phyloP scores from a whole-genome alignment of 2,797 vertebrate genomes.

The Helicolenus hilgendorfi region DNA sequence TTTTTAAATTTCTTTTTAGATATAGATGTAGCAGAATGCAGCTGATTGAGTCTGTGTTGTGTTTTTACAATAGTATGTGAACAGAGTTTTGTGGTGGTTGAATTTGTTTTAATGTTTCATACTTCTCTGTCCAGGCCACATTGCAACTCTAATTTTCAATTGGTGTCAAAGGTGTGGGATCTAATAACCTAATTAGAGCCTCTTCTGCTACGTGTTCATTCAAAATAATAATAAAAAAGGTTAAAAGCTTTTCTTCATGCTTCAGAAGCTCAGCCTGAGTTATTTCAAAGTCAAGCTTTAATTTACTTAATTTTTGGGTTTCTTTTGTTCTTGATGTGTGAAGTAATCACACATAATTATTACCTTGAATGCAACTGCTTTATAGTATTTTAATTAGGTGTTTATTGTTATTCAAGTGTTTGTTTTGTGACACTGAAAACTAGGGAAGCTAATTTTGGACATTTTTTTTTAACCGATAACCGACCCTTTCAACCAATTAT shows the following conservation, averaged over 20 bases:
- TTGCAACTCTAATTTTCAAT: too few species aligned
- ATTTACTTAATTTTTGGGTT: background rate
- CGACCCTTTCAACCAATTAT: too few species aligned
- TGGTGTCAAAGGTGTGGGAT: background rate
- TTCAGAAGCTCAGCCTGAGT: background rate
- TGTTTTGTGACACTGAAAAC: background rate
- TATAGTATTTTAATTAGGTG: background rate
- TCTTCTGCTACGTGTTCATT: background rate
- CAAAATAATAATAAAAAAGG: background rate
- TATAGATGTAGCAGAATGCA: background rate
- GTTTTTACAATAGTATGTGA: background rate
- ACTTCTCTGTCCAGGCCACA: too few species aligned
- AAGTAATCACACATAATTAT: background rate
- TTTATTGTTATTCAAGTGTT: background rate
- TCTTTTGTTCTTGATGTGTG: background rate
- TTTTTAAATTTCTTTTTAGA: background rate
- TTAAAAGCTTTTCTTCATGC: background rate
- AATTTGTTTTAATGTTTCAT: too few species aligned
- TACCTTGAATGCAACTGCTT: background rate
- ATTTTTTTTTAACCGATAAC: too few species aligned
- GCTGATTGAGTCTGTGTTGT: background rate
- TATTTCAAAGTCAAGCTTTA: background rate
- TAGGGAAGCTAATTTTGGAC: too few species aligned
- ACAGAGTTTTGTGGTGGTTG: too few species aligned
- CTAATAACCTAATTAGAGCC: background rate